Base-by-base conservation (phyloP, 2,888 invertebrate species). In the Folsomia candida region DNA sequence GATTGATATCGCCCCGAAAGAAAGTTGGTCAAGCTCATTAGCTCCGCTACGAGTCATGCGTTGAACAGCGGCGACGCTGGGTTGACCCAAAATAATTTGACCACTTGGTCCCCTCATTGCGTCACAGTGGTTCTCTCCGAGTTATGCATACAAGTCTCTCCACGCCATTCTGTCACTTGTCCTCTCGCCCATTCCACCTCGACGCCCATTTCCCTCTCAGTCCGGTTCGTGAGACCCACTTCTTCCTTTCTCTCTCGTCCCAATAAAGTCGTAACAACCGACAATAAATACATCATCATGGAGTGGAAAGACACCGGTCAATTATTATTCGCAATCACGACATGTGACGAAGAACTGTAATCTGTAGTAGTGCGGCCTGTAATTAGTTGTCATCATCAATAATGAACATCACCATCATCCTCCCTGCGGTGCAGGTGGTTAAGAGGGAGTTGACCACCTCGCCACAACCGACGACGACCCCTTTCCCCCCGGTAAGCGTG, bases 391-490 rank as follows among this genome's bases (percentile, higher is more conserved):
- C 26, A 60, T 4, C 4, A 20, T 59, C 61, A n/a, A 72, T 51
- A 59, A 80, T 80, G 80, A 80, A 80, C 67, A 80, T 80, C 59
- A 80, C 80, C 25, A 80, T 80, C 24, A 80, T 80, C 28, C 76
- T 80, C n/a, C 80, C 80, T 11, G 80, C 80, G 25, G 73, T 79
- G 25, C 77, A 77, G 51, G 70, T 73, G 59, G 58, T 70, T 18
- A 73, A 60, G 65, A 54, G 71, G 51, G 72, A 68, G 20, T 6
- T 6, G 11, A 59, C 71, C 25, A 74, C 73, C 18, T 78, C 80
- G 37, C 80, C 79, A 1, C 79, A 79, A 28, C 78, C 80, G 3
- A 80, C 80, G 51, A 76, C 76, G 28, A 73, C 75, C 9, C 78
- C 79, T 4, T 79, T 79, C 68, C 80, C 79, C 61, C 78, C 76